Evolutionary conservation across 2,113 vertebrate species (phyloP).

Genomic region (Actenoides lindsayi): DNA sequence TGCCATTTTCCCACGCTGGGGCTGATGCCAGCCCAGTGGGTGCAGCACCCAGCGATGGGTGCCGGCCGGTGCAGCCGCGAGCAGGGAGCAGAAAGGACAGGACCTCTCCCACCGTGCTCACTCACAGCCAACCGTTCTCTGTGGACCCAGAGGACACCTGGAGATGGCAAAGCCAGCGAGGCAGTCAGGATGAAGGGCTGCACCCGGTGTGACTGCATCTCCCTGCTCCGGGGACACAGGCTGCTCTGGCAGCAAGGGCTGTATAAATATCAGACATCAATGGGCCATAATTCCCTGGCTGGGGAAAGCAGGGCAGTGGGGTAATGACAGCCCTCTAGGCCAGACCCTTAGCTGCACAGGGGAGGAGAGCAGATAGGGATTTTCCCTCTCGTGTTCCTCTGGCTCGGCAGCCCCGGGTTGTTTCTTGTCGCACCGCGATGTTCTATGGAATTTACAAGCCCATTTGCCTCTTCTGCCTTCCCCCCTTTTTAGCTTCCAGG

Average conservation of each 20-base stretch:
- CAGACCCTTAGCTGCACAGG: neutral
- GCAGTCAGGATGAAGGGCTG: neutral
- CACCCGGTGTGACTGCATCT: neutral
- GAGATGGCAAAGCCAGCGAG: neutral
- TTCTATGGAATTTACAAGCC: constrained; percentile 18
- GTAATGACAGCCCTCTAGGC: neutral
- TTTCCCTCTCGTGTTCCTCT: neutral
- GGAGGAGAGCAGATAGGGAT: neutral
- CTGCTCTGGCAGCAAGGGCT: neutral
- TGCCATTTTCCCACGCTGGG: neutral
- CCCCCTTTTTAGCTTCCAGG: neutral
- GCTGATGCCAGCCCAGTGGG: neutral
- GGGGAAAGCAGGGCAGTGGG: neutral
- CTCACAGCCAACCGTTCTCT: neutral
- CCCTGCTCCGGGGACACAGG: neutral
- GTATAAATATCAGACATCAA: neutral
- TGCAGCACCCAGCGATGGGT: neutral
- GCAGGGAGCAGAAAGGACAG: neutral
- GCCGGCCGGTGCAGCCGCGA: fast-evolving
- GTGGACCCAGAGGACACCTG: fast-evolving
- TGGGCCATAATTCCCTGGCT: fast-evolving
- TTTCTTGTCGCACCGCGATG: neutral
- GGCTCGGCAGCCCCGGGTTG: neutral
- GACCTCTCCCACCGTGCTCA: neutral
- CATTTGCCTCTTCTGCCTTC: neutral